Base-by-base conservation (phyloP, 1,140 invertebrate species). In the Drosophila quadrilineata region DNA sequence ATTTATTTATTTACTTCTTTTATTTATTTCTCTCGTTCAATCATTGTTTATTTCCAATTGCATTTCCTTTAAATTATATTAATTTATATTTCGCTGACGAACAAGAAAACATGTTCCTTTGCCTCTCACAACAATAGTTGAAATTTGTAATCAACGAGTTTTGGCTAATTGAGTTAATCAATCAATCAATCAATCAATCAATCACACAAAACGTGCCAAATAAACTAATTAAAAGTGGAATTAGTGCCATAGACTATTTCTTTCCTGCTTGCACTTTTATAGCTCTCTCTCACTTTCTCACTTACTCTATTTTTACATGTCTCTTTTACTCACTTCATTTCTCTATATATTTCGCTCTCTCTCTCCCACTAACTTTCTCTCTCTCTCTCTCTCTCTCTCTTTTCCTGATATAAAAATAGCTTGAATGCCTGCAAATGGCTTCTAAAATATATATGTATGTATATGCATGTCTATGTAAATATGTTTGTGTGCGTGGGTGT, bases 161-260 rank as follows among this genome's bases (percentile, higher is more conserved):
- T n/a, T 49, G 19, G 75, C 60, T 70, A 64, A 60, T 70, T 50
- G 45, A 85, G n/a, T n/a, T n/a, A n/a, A 16, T 45, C 26, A 45
- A 16, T 17, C 22, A 45, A 80, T 75, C 41, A 75, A 66, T 71
- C 68, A 70, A 75, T 79, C 75, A 80, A 80, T 85, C 77, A 85
- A 85, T 79, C 74, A 70, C 63, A 54, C 50, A 46, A 57, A 62
- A 71, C 53, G 71, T 74, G 56, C 66, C 35, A 76, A 79, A 84
- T 85, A 74, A 77, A 85, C 70, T 62, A 85, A 84, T 84, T 84
- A 84, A 84, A 84, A 85, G 63, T 60, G 79, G 79, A 79, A 74
- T 84, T 84, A 85, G 77, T 65, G 52, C 45, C 40, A 19, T 64
- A 65, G n/a, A 65, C 26, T 28, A 6, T n/a, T n/a, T n/a, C n/a